Conservation (phyloP, 2,113 vertebrate species). For the Acanthochromis polyacanthus region DNA sequence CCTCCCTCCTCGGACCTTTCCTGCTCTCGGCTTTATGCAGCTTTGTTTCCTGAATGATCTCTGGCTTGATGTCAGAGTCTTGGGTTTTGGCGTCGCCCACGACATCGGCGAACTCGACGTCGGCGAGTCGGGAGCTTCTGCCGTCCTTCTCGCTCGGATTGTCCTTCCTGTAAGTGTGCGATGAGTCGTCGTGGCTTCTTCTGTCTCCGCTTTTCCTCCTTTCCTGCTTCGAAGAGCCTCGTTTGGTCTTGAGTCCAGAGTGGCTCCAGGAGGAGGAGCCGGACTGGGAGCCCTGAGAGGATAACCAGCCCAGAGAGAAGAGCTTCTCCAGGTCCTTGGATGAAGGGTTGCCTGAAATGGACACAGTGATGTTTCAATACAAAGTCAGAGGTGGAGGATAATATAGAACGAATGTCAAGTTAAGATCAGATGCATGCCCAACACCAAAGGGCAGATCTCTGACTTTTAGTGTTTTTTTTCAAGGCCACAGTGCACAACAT, state of each 20-base stretch:
- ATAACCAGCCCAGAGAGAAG: slow-evolving; percentile 85
- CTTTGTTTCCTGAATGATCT: neutral
- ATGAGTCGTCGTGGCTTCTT: slow-evolving; percentile 77
- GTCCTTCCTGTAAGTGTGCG: slow-evolving; percentile 46
- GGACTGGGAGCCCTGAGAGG: slow-evolving; percentile 83
- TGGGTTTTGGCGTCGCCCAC: neutral
- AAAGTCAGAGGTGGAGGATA: neutral
- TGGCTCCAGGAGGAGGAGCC: slow-evolving; percentile 86
- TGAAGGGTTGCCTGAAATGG: slow-evolving; percentile 58
- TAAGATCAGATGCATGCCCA: too few species aligned
- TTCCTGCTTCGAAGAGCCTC: slow-evolving; percentile 58
- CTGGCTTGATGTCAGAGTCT: slow-evolving; percentile 41
- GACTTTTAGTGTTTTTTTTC: too few species aligned
- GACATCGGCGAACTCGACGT: neutral
- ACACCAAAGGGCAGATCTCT: too few species aligned
- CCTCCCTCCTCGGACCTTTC: slow-evolving; percentile 52
- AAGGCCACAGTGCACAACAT: too few species aligned
- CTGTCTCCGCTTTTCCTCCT: slow-evolving; percentile 79
- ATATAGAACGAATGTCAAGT: too few species aligned
- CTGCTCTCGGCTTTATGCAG: slow-evolving; percentile 54
- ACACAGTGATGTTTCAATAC: neutral
- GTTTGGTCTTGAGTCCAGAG: slow-evolving; percentile 73
- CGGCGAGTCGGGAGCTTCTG: slow-evolving; percentile 17
- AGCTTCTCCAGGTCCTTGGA: slow-evolving; percentile 81
- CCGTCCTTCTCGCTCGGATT: slow-evolving; percentile 42